phyloP scores from a whole-genome alignment of 2,888 invertebrate species.

The Junonia oenone region DNA sequence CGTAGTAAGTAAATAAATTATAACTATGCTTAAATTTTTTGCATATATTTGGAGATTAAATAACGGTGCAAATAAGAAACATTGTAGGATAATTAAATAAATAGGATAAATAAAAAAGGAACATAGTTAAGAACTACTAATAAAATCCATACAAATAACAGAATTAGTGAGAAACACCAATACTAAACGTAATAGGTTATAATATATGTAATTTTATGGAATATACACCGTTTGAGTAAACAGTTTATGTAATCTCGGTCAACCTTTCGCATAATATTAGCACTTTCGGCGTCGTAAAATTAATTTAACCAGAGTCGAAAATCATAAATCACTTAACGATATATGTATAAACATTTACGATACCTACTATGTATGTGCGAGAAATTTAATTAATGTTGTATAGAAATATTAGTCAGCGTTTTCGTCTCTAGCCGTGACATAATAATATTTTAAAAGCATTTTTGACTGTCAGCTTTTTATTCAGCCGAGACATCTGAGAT shows the following conservation, averaged over 20 bases:
- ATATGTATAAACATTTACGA: slow-evolving; percentile 2
- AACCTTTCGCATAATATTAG: slow-evolving; percentile 11
- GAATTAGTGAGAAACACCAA: too few species aligned
- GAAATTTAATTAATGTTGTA: background rate
- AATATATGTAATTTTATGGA: background rate
- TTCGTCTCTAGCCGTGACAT: background rate
- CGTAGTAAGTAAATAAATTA: too few species aligned
- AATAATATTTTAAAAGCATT: too few species aligned
- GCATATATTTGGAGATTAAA: too few species aligned
- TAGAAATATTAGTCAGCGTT: background rate
- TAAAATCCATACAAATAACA: too few species aligned
- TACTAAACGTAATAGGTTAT: background rate
- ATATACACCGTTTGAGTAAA: slow-evolving; percentile 8
- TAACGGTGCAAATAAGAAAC: too few species aligned
- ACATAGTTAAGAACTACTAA: too few species aligned
- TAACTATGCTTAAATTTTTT: too few species aligned
- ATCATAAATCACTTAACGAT: slow-evolving; percentile 8
- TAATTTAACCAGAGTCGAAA: slow-evolving; percentile 8
- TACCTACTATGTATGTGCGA: background rate
- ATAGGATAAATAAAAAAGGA: too few species aligned
- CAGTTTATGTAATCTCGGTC: slow-evolving; percentile 8
- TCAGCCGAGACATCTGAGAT: too few species aligned
- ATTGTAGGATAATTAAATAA: too few species aligned
- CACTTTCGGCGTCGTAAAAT: slow-evolving; percentile 8
- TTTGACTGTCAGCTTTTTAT: too few species aligned